These are phyloP conservation scores for Hypomecis atomaria DNA, from an alignment of 2,888 invertebrate genomes.

Conservation along the genomic window DNA sequence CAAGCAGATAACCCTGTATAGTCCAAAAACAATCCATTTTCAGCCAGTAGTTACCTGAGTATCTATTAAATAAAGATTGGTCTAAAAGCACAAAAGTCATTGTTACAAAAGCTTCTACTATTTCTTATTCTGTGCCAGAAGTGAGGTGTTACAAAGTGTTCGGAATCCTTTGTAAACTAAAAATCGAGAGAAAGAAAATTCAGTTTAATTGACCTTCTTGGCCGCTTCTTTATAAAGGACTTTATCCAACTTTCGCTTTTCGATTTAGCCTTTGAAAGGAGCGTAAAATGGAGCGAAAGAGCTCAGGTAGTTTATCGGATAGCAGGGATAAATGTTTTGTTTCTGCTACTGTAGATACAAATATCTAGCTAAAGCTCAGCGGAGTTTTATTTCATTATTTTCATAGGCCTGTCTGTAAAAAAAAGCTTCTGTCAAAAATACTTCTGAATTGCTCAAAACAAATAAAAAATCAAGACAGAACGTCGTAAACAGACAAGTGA, in stretches of 20 bases:
- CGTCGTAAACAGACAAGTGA: no score
- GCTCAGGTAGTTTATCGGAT: not conserved
- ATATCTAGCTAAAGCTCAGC: not conserved
- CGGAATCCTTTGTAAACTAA: conserved; percentile 21
- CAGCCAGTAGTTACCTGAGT: no score
- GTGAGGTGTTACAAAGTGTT: conserved; percentile 21
- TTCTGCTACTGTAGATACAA: not conserved
- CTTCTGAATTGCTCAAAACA: no score
- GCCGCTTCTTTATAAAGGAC: conserved; percentile 10
- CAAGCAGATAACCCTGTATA: no score
- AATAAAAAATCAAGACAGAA: no score
- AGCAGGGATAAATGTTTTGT: not conserved
- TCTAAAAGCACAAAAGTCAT: conserved; percentile 5
- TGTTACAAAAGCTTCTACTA: conserved; percentile 5
- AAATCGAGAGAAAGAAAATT: conserved; percentile 14
- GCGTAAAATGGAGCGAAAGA: conserved; percentile 4
- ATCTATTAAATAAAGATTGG: not conserved
- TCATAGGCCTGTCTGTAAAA: no score
- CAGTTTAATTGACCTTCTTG: conserved; percentile 22
- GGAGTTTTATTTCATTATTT: not conserved
- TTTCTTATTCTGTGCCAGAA: not conserved
- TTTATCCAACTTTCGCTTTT: conserved; percentile 19
- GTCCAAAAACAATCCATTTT: no score
- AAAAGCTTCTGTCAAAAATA: no score
- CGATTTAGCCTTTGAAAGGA: conserved; percentile 4